phyloP scores from a whole-genome alignment of 2,113 vertebrate species.

The Limnothrissa miodon region DNA sequence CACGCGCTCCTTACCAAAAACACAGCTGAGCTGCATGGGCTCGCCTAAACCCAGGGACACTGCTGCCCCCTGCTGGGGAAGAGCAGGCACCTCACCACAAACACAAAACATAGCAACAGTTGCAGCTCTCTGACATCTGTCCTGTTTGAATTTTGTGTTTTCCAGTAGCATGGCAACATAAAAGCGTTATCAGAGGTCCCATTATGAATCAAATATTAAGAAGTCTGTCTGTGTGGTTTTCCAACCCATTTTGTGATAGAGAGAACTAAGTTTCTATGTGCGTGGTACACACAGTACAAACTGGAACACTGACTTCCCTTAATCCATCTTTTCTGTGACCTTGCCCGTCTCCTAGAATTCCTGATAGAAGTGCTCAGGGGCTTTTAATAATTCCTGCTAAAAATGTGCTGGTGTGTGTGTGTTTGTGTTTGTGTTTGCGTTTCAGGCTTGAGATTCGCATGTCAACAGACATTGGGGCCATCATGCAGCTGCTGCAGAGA shows the following conservation, averaged over 20 bases:
- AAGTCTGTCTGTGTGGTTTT: neutral
- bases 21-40: neutral
- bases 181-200: neutral
- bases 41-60: neutral
- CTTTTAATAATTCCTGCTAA: neutral
- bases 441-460: constrained; percentile 79
- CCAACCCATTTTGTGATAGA: neutral
- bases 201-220: neutral
- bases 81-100: neutral
- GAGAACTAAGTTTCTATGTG: too few species aligned
- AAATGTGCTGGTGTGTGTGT: neutral
- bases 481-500: constrained; percentile 82
- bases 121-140: neutral
- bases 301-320: too few species aligned
- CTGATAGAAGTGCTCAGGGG: neutral
- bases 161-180: neutral
- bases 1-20: neutral
- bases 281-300: too few species aligned
- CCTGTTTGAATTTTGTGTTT: neutral
- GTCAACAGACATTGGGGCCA: constrained; percentile 73
- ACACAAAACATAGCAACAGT: neutral
- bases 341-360: too few species aligned
- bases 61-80: neutral
- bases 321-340: too few species aligned
- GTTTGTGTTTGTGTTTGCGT: constrained; percentile 14